phyloP scores from a whole-genome alignment of 2,888 invertebrate genomes.

The Agrochola circellaris region DNA sequence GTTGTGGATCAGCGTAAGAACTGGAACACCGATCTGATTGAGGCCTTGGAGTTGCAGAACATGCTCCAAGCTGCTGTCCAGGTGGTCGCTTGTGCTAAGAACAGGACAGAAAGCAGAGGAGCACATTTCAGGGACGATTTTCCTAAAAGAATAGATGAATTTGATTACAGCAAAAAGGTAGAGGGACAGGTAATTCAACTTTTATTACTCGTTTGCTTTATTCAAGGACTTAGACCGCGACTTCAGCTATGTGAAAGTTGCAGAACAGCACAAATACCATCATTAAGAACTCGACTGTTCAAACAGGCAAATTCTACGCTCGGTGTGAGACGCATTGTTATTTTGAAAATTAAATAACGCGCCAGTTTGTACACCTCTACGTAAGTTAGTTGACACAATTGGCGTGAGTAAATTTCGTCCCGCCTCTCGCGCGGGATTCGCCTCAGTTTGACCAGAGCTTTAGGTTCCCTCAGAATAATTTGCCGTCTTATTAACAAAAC shows the following conservation, averaged over 20 bases:
- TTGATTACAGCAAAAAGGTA: slow-evolving; percentile 96
- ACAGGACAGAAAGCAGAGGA: slow-evolving; percentile 98
- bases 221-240: neutral
- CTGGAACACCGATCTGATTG: slow-evolving; percentile 99
- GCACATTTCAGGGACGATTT: slow-evolving; percentile 99
- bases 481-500: neutral
- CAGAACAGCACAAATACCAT: neutral
- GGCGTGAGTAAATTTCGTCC: too few relatives aligned
- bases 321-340: neutral
- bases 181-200: slow-evolving; percentile 92
- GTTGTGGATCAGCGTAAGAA: slow-evolving; percentile 93
- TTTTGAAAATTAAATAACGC: neutral
- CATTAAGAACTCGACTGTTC: neutral
- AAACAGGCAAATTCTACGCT: neutral
- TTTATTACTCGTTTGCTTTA: neutral
- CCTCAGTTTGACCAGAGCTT: too few relatives aligned
- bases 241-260: neutral
- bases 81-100: slow-evolving; percentile 95
- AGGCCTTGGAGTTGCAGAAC: slow-evolving; percentile 99
- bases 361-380: neutral
- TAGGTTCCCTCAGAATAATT: neutral
- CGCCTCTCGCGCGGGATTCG: neutral
- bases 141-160: slow-evolving; percentile 96
- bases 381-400: neutral
- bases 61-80: slow-evolving; percentile 97